Base-by-base conservation (phyloP, 2,888 invertebrate species). In the Parnassius mnemosyne region DNA sequence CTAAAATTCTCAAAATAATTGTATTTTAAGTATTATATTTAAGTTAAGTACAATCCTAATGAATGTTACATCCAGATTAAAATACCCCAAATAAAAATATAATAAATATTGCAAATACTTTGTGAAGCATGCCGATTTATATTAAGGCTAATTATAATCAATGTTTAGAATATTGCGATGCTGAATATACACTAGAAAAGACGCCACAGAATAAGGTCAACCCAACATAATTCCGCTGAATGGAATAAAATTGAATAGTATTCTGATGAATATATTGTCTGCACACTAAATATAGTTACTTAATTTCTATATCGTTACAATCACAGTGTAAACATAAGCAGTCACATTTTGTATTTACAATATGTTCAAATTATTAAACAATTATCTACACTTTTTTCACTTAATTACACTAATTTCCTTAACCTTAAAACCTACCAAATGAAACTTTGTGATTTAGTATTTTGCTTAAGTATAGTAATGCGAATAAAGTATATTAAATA, bases 311-410 rank as follows among this genome's bases (percentile, higher is more conserved):
- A 51, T 43, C 34, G 43, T 57, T 54, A 57, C 52, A 55, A 59
- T 59, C 63, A 63, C 63, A 63, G 56, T 52, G 53, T 49, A 52
- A 52, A 63, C 34, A 53, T 55, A 63, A 63, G 63, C 58, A 58
- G 53, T 63, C 63, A 63, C 50, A 55, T 63, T 44, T 50, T 3
- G 41, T 54, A 58, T 44, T 55, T 52, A 52, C 55, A 55, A 60
- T 59, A 51, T 47, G 54, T 58, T 20, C 12, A 52, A 25, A 52
- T 34, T 52, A 43, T 43, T 16, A 43, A 43, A 16, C 53, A 43
- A 34, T 49, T 49, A 46, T 43, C 1, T 11, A 43, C 10, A 43
- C 3, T 43, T 43, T 11, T 10, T 43, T 11, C 43, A 43, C 43
- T 43, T 10, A 43, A 43, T 43, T 11, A 11, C 11, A 43, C 43